Evolutionary conservation across 2,888 invertebrate genomes (phyloP), one percentile per base, ranked within the genome.

Genomic region (Gastrophysa polygoni): DNA sequence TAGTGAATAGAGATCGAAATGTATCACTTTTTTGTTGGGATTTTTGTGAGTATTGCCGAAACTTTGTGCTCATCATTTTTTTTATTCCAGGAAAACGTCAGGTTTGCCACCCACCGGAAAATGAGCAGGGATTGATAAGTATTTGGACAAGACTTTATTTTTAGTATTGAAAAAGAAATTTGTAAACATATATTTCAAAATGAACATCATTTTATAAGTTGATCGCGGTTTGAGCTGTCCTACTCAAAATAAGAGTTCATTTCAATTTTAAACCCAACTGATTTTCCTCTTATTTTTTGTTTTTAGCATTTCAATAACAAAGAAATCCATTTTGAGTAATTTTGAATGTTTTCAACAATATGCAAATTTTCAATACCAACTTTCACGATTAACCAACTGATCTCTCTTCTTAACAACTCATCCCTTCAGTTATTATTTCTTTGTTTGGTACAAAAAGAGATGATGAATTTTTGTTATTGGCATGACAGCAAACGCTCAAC

Each of bases 91-190:
- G 71, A 79, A 76, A 71, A 64, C 72, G 62, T 68, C 76, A 58
- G 74, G 76, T 67, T 68, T 78, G 63, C 79, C 78, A 62, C 77
- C 79, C 28, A 77, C 72, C 64, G 78, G 78, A 63, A 76, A 74
- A 63, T 71, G 70, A 61, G 50, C 52, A 47, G 65, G 52, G 54
- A 59, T 38, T 59, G 59, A 55, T 51, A 20, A 47, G 55, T 50
- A 54, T 57, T 43, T 59, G 44, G 28, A 46, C 24, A 55, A 43
- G 57, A 58, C 55, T 58, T 59, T 54, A 55, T 59, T 63, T 60
- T 57, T 63, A 52, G 43, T n/a, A 56, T 49, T 50, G 24, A 57
- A 44, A 60, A 56, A 11, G 38, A 44, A 48, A 46, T 21, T 44
- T 54, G 55, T 47, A 64, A 57, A 59, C 34, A 51, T 46, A 62